These are phyloP conservation scores for Melanostoma mellinum DNA, from an alignment of 2,888 invertebrate genomes.

Conservation along the genomic window DNA sequence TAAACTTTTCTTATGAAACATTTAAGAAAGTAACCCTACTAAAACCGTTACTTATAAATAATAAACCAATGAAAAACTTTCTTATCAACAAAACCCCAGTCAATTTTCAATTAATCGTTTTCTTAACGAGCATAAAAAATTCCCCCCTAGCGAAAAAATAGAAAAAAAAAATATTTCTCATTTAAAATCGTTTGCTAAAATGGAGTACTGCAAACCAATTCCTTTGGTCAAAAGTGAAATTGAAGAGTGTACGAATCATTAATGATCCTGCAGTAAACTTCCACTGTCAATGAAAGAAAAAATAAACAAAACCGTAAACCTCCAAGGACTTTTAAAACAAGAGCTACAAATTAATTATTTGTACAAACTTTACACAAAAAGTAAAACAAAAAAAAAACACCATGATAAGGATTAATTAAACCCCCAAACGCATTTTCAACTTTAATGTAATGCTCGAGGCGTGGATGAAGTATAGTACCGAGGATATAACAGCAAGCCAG, in stretches of 20 bases:
- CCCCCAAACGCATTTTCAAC: conserved; percentile 59
- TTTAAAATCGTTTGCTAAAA: no score
- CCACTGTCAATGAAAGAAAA: conserved; percentile 29
- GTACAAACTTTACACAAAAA: conserved; percentile 8
- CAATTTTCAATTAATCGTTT: no score
- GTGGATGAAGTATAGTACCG: conserved; percentile 13
- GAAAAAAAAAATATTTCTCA: no score
- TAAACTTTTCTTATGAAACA: no score
- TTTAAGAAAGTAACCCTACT: no score
- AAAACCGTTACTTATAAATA: no score
- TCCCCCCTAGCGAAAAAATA: no score
- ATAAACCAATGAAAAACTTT: no score
- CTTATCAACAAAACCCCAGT: no score
- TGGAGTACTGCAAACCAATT: no score
- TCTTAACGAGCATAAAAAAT: no score
- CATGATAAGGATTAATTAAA: conserved; percentile 48
- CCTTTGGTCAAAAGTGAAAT: background rate
- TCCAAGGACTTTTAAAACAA: background rate
- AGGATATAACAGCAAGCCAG: conserved; percentile 8
- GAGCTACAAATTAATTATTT: conserved; percentile 55
- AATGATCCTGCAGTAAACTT: conserved; percentile 45
- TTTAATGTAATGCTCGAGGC: conserved; percentile 41
- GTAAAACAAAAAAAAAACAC: background rate
- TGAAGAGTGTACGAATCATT: conserved; percentile 39
- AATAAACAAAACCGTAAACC: background rate